Base-by-base conservation (phyloP, 37 sponge, comb jelly and placozoan genomes). In the Theonella swinhoei region DNA sequence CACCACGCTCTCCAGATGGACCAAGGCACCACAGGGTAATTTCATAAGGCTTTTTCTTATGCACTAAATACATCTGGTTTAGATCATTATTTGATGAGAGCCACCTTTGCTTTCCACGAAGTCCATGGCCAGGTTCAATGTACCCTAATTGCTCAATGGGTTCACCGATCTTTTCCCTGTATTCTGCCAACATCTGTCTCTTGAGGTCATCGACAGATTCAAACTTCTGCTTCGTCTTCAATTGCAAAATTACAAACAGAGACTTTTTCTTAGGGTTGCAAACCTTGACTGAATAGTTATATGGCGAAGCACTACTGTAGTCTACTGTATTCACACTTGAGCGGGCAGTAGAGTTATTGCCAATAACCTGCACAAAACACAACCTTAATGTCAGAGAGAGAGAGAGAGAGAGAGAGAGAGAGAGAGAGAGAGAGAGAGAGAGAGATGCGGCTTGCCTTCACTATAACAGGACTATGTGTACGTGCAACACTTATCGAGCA, bases 261-360 rank as follows among this genome's bases (percentile, higher is more conserved):
- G n/a, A n/a, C n/a, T n/a, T n/a, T n/a, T 66, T 66, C 26, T 66
- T 66, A 66, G 67, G 67, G n/a, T 58, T 58, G 60, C 60, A 58
- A 58, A 58, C 60, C 19, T 58, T 58, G 60, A 58, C 19, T 58
- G 60, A 58, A n/a, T n/a, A n/a, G n/a, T n/a, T n/a, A n/a, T n/a
- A n/a, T n/a, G n/a, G n/a, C n/a, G n/a, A n/a, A n/a, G n/a, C n/a
- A n/a, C n/a, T n/a, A n/a, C 11, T 58, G 19, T 58, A 11, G 19
- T 11, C 19, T 19, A 58, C 19, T 20, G 60, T 58, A 19, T 11
- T 19, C 60, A 58, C 11, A 19, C 60, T 58, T 58, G 60, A 58
- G 19, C 19, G 60, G 19, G 60, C 60, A 19, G 60, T 58, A 58
- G 60, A 58, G 60, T 20, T 19, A 58, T 58, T 58, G 60, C 60